A percentile compares a stretch with the other conserved stretches of the same genome.
These are phyloP conservation scores for Zaprionus gabonicus DNA, from an alignment of 1,140 invertebrate genomes.

Conservation along the genomic window DNA sequence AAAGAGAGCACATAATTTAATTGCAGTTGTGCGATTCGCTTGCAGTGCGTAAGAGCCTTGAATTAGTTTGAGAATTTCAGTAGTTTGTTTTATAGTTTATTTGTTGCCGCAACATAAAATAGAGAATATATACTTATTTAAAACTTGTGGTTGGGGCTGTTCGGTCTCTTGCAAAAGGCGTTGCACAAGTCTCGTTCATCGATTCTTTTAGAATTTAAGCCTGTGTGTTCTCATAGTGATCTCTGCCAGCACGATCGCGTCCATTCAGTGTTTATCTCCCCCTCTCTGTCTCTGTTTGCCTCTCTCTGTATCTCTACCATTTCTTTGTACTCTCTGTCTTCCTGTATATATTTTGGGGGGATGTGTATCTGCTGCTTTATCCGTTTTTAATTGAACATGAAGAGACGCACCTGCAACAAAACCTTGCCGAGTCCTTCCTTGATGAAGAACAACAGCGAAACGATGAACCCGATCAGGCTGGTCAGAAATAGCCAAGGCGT, in stretches of 20 bases:
- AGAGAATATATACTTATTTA: slow-evolving; percentile 7
- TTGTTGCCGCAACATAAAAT: slow-evolving; percentile 36
- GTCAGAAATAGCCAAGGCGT: slow-evolving; percentile 64
- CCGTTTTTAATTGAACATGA: slow-evolving; percentile 4
- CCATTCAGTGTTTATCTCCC: neutral
- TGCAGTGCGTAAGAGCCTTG: neutral
- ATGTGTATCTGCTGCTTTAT: neutral
- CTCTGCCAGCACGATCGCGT: neutral
- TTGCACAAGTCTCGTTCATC: slow-evolving; percentile 15
- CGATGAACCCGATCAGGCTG: slow-evolving; percentile 50
- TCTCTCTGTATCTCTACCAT: neutral
- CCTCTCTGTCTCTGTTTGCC: neutral
- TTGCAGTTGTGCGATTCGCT: slow-evolving; percentile 25
- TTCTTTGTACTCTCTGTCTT: neutral
- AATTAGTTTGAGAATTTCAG: slow-evolving; percentile 1
- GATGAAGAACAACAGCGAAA: slow-evolving; percentile 32
- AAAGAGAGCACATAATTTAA: slow-evolving; percentile 42
- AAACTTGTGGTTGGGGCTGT: neutral
- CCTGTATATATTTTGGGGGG: neutral
- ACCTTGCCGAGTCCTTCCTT: slow-evolving; percentile 5
- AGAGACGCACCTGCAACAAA: slow-evolving; percentile 27
- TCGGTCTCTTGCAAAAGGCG: slow-evolving; percentile 6
- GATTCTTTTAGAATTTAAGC: slow-evolving; percentile 38
- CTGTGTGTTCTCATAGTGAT: neutral
- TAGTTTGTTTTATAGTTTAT: slow-evolving; percentile 5